Percentiles rank a stretch among this genome's conserved stretches.
phyloP scores from a whole-genome alignment of 2,797 vertebrate genomes.

The Scyliorhinus canicula region DNA sequence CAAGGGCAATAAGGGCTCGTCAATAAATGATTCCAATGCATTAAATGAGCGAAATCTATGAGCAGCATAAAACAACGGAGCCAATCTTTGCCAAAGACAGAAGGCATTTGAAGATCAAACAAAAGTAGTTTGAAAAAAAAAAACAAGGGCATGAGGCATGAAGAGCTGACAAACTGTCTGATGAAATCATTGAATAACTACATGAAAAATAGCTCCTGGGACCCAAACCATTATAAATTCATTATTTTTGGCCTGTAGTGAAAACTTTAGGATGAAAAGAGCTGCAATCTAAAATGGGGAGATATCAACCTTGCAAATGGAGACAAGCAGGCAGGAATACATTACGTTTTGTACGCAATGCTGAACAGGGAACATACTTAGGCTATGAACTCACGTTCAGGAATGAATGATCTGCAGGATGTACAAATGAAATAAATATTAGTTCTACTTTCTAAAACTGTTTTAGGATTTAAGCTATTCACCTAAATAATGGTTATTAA shows the following conservation, averaged over 20 bases:
- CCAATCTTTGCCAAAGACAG: not conserved
- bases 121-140: not conserved
- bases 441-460: not conserved
- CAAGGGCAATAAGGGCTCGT: too few species aligned
- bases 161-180: slow-evolving; percentile 15
- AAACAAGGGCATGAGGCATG: not conserved
- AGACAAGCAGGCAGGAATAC: not conserved
- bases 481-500: not conserved
- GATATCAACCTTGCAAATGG: slow-evolving; percentile 5
- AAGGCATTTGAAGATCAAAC: not conserved
- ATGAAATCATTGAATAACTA: slow-evolving; percentile 15
- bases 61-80: not conserved
- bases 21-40: too few species aligned
- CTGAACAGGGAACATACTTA: not conserved
- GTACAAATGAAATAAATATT: not conserved
- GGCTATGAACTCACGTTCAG: not conserved
- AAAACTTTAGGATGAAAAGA: slow-evolving; percentile 13
- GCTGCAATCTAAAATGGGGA: not conserved
- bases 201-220: slow-evolving; percentile 17
- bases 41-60: not conserved
- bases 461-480: not conserved
- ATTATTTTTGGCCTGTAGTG: not conserved
- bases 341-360: not conserved
- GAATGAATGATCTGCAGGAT: not conserved
- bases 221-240: slow-evolving; percentile 16